Conservation (phyloP, 2,797 vertebrate genomes). For the Cuculus canorus region DNA sequence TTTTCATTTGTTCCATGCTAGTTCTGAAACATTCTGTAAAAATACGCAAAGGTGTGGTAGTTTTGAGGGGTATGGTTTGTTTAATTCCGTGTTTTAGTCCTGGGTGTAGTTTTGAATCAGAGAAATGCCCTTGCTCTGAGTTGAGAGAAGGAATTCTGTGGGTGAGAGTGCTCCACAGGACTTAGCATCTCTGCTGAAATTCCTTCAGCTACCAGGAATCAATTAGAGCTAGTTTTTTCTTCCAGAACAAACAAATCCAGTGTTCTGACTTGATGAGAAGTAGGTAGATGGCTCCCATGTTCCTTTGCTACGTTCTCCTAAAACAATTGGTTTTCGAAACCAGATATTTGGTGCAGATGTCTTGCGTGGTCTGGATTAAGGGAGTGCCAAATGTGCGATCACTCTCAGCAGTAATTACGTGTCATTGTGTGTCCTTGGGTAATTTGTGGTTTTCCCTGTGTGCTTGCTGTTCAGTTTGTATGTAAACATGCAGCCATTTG, state of each 20-base stretch:
- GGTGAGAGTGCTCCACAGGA: background rate
- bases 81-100: background rate
- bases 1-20: background rate
- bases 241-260: background rate
- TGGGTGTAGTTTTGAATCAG: background rate
- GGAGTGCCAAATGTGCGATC: background rate
- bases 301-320: background rate
- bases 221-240: background rate
- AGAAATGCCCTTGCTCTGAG: background rate
- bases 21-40: too few species aligned
- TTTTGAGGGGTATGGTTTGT: background rate
- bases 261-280: background rate
- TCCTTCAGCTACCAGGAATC: background rate
- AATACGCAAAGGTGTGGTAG: background rate
- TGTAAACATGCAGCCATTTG: background rate
- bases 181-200: background rate
- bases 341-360: slow-evolving; percentile 3
- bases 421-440: background rate
- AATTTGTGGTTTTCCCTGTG: background rate
- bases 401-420: background rate
- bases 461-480: slow-evolving; percentile 14
- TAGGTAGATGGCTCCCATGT: background rate
- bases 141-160: background rate
- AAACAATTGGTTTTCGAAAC: background rate
- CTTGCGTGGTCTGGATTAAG: background rate